phyloP scores from a whole-genome alignment of 2,888 invertebrate species.

The Dolomedes plantarius region DNA sequence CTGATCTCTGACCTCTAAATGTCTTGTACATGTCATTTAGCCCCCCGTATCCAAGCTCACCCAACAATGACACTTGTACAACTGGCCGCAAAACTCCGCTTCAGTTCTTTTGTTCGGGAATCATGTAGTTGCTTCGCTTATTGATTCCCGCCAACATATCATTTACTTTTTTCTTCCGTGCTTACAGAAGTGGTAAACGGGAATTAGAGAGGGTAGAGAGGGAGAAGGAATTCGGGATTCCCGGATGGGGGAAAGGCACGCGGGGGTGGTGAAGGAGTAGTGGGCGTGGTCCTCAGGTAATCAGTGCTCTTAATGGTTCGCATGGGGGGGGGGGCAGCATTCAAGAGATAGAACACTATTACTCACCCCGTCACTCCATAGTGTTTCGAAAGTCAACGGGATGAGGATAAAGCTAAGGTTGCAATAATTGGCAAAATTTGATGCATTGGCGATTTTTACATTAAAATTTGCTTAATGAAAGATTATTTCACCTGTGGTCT shows the following conservation, averaged over 20 bases:
- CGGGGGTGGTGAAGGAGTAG: slow-evolving; percentile 17
- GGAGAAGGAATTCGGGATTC: not conserved
- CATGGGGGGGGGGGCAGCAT: not conserved
- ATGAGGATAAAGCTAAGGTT: not conserved
- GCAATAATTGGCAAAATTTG: not conserved
- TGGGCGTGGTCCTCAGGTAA: slow-evolving; percentile 43
- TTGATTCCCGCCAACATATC: slow-evolving; percentile 54
- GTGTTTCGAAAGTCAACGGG: slow-evolving; percentile 20
- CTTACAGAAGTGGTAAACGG: slow-evolving; percentile 27
- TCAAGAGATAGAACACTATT: slow-evolving; percentile 48
- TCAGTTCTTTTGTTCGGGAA: not conserved
- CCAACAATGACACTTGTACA: not conserved
- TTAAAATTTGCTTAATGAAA: too few species aligned
- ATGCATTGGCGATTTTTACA: too few species aligned
- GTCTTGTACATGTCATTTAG: not conserved
- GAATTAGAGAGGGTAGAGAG: slow-evolving; percentile 1
- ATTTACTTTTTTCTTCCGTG: slow-evolving; percentile 29
- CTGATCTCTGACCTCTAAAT: not conserved
- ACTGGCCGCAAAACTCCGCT: not conserved
- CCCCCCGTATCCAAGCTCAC: not conserved
- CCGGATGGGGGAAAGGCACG: not conserved
- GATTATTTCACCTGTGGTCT: too few species aligned
- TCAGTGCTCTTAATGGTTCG: slow-evolving; percentile 51
- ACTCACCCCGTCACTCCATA: slow-evolving; percentile 24
- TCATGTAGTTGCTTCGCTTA: slow-evolving; percentile 20